Percentiles rank a stretch among this genome's conserved stretches.
phyloP scores from a whole-genome alignment of 1,140 invertebrate genomes.

The Limonius californicus region DNA sequence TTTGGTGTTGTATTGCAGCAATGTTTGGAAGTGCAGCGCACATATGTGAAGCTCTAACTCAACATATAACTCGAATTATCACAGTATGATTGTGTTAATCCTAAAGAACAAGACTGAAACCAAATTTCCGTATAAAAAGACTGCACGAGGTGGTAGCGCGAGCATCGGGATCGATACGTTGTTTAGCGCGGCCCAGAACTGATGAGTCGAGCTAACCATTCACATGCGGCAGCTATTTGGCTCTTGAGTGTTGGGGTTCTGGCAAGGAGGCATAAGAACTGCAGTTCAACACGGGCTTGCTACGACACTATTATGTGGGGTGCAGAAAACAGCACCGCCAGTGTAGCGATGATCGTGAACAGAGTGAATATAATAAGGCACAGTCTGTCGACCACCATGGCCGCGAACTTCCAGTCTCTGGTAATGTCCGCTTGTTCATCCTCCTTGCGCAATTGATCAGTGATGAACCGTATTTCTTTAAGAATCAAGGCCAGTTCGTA shows the following conservation, averaged over 20 bases:
- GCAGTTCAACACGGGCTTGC: constrained; percentile 16
- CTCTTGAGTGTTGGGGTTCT: not conserved
- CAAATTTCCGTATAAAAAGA: constrained; percentile 32
- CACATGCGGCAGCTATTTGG: not conserved
- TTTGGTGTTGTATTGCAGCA: too few species aligned
- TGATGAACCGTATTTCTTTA: constrained; percentile 92
- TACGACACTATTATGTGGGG: constrained; percentile 95
- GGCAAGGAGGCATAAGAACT: constrained; percentile 13
- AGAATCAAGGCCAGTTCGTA: constrained; percentile 80
- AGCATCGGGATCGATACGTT: constrained; percentile 16
- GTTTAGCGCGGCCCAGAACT: not conserved
- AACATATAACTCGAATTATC: constrained; percentile 47
- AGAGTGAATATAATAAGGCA: constrained; percentile 95
- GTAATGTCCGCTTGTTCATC: constrained; percentile 89
- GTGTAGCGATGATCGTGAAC: constrained; percentile 94
- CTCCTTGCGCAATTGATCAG: constrained; percentile 81
- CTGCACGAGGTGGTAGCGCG: constrained; percentile 24
- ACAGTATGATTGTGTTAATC: constrained; percentile 49
- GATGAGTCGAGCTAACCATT: not conserved
- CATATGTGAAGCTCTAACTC: constrained; percentile 32
- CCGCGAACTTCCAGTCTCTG: constrained; percentile 99
- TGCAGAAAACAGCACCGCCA: constrained; percentile 88
- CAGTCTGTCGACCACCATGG: constrained; percentile 97
- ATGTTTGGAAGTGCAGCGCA: not conserved
- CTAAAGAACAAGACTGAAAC: constrained; percentile 45